Evolutionary conservation across 2,797 vertebrate species (phyloP).

Genomic region (Mareca strepera): DNA sequence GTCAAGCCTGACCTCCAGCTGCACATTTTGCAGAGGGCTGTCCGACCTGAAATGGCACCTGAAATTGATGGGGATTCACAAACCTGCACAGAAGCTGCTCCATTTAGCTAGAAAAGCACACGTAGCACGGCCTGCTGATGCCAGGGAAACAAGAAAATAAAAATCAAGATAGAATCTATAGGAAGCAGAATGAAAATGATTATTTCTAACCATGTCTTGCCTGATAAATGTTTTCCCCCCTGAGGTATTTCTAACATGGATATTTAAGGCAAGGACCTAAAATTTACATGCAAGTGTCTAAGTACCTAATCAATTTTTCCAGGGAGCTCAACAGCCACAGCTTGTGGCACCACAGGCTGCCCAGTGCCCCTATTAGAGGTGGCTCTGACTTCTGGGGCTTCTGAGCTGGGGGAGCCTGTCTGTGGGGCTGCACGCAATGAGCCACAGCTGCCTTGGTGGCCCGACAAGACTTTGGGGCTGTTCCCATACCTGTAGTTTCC

Average conservation of each 20-base stretch:
- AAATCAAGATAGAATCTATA: background rate
- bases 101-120: background rate
- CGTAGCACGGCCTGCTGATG: background rate
- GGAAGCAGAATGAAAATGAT: background rate
- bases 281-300: background rate
- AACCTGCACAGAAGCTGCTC: background rate
- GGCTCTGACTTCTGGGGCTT: background rate
- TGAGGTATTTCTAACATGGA: background rate
- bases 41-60: background rate
- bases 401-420: background rate
- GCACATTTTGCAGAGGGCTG: accelerated
- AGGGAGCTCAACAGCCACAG: background rate
- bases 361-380: accelerated
- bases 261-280: background rate
- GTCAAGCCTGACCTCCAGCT: background rate
- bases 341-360: background rate
- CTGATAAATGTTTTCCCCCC: background rate
- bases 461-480: background rate
- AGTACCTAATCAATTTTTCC: background rate
- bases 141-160: background rate
- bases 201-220: background rate
- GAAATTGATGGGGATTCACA: background rate
- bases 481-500: background rate
- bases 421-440: background rate
- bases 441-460: background rate